Percentiles rank a stretch among this genome's conserved stretches.
Conservation (phyloP, 2,888 invertebrate genomes). For the Brenthis ino region DNA sequence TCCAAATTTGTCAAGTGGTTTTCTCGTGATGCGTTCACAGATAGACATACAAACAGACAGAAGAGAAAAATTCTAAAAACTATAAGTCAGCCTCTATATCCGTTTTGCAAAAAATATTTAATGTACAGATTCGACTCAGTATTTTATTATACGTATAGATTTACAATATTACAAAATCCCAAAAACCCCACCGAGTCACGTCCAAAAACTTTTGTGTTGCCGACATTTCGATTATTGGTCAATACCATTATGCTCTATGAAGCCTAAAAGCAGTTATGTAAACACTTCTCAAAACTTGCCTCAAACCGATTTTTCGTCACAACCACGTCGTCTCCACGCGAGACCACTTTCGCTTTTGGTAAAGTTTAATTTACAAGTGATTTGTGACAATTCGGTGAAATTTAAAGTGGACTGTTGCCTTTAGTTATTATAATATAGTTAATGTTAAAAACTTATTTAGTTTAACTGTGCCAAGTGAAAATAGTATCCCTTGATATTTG, state of each 20-base stretch:
- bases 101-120: too few relatives aligned
- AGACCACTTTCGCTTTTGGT: slow-evolving; percentile 59
- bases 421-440: too few relatives aligned
- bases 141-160: too few relatives aligned
- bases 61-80: too few relatives aligned
- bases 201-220: background rate
- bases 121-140: too few relatives aligned
- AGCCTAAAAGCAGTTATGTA: slow-evolving; percentile 57
- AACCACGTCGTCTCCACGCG: slow-evolving; percentile 54
- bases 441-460: too few relatives aligned
- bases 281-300: slow-evolving; percentile 66
- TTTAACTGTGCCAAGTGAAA: background rate
- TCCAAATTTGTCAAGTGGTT: too few relatives aligned
- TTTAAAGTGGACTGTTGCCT: background rate
- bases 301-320: slow-evolving; percentile 61
- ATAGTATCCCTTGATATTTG: background rate
- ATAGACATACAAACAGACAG: too few relatives aligned
- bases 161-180: too few relatives aligned
- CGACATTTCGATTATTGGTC: slow-evolving; percentile 5
- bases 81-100: too few relatives aligned
- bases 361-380: slow-evolving; percentile 17
- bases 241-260: slow-evolving; percentile 9
- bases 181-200: too few relatives aligned
- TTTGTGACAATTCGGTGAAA: background rate
- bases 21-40: too few relatives aligned